Percentiles rank a stretch among this genome's conserved stretches.
Evolutionary conservation across 2,888 invertebrate species (phyloP).

Genomic region (Cecidostiba fungosa): DNA sequence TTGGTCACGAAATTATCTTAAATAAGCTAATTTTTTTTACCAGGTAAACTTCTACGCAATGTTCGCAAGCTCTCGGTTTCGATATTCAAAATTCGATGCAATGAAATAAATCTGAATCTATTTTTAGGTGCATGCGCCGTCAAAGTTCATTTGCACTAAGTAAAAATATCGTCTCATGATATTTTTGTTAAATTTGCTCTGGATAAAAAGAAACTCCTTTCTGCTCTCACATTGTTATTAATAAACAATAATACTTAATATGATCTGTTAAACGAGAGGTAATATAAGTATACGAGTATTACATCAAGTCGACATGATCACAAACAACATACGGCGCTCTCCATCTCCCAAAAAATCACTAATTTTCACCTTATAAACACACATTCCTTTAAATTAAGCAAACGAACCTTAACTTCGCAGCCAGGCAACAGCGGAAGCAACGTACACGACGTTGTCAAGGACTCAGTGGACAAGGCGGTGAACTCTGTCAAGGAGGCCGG

Average conservation of each 20-base stretch:
- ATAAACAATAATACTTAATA: background rate
- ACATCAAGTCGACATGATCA: background rate
- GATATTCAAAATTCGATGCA: background rate
- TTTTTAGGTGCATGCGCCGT: background rate
- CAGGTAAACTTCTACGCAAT: background rate
- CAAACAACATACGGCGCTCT: background rate
- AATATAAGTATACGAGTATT: background rate
- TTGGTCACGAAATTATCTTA: no score
- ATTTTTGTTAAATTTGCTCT: background rate
- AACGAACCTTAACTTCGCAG: background rate
- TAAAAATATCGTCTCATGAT: background rate
- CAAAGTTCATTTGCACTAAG: background rate
- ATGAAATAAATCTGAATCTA: background rate
- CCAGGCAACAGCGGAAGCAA: background rate
- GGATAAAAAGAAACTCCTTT: background rate
- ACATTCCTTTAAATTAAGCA: background rate
- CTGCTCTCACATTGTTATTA: background rate
- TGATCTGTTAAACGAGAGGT: background rate
- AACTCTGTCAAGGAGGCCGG: constrained; percentile 30
- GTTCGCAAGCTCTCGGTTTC: background rate
- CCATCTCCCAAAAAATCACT: background rate
- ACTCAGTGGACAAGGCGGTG: background rate
- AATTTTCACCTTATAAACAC: background rate
- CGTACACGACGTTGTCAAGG: background rate
- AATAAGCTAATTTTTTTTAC: no score